phyloP scores from a whole-genome alignment of 2,797 vertebrate species.

The Trichosurus vulpecula region DNA sequence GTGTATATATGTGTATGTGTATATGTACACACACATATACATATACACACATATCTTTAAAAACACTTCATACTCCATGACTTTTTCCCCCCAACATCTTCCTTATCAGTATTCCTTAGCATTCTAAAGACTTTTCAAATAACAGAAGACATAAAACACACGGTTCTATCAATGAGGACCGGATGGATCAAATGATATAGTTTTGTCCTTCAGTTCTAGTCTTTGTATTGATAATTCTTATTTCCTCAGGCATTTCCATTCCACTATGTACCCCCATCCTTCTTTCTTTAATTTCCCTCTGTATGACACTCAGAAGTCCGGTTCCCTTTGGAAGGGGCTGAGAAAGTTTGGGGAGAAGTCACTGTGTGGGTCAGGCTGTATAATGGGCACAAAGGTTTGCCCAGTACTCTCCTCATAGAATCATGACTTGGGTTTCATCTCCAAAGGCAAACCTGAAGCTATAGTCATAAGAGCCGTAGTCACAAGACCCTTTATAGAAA shows the following conservation, averaged over 20 bases:
- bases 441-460: neutral
- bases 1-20: neutral
- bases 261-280: neutral
- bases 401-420: accelerated
- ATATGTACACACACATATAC: neutral
- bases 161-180: neutral
- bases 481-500: neutral
- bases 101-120: neutral
- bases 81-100: neutral
- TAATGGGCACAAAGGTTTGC: neutral
- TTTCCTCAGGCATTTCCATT: neutral
- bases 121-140: neutral
- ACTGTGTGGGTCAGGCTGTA: neutral
- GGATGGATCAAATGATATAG: neutral
- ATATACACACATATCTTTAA: neutral
- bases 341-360: neutral
- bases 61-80: neutral
- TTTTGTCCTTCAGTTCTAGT: neutral
- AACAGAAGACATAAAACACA: neutral
- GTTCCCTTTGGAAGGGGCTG: neutral
- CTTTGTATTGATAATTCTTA: neutral
- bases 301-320: neutral
- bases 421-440: neutral
- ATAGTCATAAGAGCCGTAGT: neutral
- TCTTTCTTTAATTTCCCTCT: neutral